phyloP scores from a whole-genome alignment of 1,140 invertebrate species.

The Cydia splendana region DNA sequence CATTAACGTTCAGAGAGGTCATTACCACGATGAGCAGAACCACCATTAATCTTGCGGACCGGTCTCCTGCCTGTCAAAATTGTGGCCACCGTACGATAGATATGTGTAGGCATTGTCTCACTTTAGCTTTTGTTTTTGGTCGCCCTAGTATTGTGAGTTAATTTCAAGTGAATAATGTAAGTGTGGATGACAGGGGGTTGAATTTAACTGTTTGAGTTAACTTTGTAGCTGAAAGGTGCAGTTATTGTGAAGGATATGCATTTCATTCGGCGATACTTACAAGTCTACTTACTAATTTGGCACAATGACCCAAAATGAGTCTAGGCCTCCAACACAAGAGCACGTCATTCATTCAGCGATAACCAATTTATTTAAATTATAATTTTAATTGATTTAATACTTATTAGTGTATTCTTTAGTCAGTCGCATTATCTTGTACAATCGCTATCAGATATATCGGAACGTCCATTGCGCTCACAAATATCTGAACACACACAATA shows the following conservation, averaged over 20 bases:
- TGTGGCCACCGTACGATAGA: conserved; percentile 68
- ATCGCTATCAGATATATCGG: no score
- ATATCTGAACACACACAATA: no score
- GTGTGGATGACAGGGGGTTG: background rate
- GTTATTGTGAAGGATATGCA: background rate
- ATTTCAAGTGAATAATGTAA: conserved; percentile 23
- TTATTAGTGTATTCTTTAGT: no score
- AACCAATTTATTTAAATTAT: no score
- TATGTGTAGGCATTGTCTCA: conserved; percentile 44
- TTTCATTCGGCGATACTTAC: background rate
- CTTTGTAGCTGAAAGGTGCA: background rate
- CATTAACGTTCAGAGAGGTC: conserved; percentile 73
- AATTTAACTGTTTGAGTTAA: background rate
- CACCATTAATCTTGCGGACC: conserved; percentile 75
- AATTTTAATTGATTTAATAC: no score
- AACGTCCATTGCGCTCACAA: no score
- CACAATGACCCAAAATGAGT: no score
- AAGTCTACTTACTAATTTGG: no score
- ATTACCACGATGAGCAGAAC: conserved; percentile 77
- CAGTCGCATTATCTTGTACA: no score
- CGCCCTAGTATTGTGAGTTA: conserved; percentile 25
- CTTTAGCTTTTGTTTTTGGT: conserved; percentile 15
- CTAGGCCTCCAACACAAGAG: no score
- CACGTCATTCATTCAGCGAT: background rate
- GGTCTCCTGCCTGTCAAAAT: conserved; percentile 75